Base-by-base conservation (phyloP, 1,140 invertebrate species). In the Caenorhabditis tropicalis region DNA sequence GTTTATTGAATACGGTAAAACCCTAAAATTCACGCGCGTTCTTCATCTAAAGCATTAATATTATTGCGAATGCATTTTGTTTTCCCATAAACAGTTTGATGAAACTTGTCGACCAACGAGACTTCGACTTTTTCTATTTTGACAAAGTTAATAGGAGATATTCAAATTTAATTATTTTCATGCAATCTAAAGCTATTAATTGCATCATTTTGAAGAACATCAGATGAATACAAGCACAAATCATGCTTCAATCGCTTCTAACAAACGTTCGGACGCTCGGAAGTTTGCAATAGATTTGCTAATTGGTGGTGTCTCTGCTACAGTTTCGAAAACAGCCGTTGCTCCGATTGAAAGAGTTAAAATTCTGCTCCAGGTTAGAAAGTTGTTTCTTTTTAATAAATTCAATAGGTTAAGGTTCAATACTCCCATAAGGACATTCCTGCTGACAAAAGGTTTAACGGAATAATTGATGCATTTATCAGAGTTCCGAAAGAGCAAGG, bases 301-400 rank as follows among this genome's bases (percentile, higher is more conserved):
- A 12, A 43, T 81, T 53, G 79, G 79, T 24, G 85, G 85, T 24
- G 82, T 85, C 27, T 70, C 85, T 9, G 85, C 85, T 7, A 48
- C 46, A 12, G 56, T 86, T 43, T 86, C 85, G 21, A 86, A 86
- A 79, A 88, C 88, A 83, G 94, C 94, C 70, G 95, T 96, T 33
- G 95, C 95, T 56, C 95, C 96, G 80, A 96, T 98, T 91, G 96
- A 98, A 93, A 94, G 96, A 90, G 95, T 98, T 56, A 98, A 98
- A 92, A 93, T 98, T 88, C 93, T 97, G 81, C 94, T 97, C 81
- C 96, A 81, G 48, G 79, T 81, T 16, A 29, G 10, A 48, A 48
- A 31, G 10, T 2, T 1, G 16, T 33, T 27, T 95, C 96, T 36
- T 95, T 96, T 27, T 5, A 15, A 6, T 27, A 27, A 56, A 56